A percentile compares a stretch with the other conserved stretches of the same genome.
Evolutionary conservation across 2,888 invertebrate genomes (phyloP).

Genomic region (Parthenolecanium corni): DNA sequence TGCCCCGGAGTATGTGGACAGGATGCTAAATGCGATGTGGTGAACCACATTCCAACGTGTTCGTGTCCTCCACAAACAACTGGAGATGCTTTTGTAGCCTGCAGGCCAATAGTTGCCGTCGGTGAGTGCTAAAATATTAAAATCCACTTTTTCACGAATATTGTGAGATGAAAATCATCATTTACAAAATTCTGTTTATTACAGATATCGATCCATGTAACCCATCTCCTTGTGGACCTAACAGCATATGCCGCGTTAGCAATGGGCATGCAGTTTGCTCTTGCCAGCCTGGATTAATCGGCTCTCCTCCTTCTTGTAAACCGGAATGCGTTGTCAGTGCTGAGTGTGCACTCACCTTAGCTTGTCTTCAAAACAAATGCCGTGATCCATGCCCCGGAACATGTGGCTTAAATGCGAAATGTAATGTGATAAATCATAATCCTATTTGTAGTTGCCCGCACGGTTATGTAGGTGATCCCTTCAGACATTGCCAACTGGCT

Average conservation of each 20-base stretch:
- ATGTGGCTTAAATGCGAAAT: constrained; percentile 51
- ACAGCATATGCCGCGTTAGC: constrained; percentile 53
- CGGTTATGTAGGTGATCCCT: constrained; percentile 53
- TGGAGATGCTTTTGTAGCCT: constrained; percentile 49
- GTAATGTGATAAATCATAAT: constrained; percentile 55
- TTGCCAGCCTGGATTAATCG: constrained; percentile 60
- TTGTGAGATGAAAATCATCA: not conserved
- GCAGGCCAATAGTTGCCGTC: constrained; percentile 34
- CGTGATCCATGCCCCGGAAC: constrained; percentile 53
- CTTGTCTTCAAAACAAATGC: constrained; percentile 55
- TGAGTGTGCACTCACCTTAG: constrained; percentile 54
- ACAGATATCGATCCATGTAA: constrained; percentile 37
- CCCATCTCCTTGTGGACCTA: constrained; percentile 61
- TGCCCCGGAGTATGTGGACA: constrained; percentile 47
- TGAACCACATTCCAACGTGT: constrained; percentile 49
- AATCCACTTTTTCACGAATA: not conserved
- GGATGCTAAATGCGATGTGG: constrained; percentile 46
- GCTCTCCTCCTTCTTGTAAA: constrained; percentile 51
- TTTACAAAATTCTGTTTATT: not conserved
- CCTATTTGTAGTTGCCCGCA: constrained; percentile 54
- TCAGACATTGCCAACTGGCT: constrained; percentile 49
- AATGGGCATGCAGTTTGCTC: constrained; percentile 53
- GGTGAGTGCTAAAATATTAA: constrained; percentile 1
- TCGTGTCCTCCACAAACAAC: constrained; percentile 45
- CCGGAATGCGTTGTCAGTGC: constrained; percentile 54